These are phyloP conservation scores for Cervus canadensis DNA, from an alignment of 2,113 vertebrate species.

Conservation along the genomic window DNA sequence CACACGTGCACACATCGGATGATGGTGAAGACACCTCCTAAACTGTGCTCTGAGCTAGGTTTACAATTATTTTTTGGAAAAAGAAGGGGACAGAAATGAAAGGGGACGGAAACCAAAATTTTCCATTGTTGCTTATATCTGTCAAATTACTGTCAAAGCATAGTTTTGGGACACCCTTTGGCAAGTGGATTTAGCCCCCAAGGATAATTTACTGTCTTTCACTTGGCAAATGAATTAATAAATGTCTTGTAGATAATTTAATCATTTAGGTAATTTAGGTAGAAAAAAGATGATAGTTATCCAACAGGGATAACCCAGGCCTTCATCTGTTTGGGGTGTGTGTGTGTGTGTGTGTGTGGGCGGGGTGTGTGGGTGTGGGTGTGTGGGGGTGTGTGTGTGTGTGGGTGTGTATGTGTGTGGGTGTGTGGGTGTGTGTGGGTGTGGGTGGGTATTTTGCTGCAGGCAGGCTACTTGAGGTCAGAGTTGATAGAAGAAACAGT, in stretches of 20 bases:
- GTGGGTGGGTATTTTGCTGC: fast-evolving
- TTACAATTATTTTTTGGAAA: neutral
- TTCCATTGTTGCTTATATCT: neutral
- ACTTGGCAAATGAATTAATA: neutral
- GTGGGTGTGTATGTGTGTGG: fast-evolving
- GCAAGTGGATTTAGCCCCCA: neutral
- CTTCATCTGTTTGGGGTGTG: fast-evolving
- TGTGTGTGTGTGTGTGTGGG: fast-evolving
- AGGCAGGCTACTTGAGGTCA: neutral
- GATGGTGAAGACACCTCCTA: neutral
- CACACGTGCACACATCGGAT: neutral
- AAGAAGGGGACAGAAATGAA: neutral
- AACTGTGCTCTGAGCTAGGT: neutral
- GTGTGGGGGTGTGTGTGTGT: fast-evolving
- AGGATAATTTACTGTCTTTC: neutral
- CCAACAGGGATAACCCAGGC: neutral
- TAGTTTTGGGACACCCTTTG: neutral
- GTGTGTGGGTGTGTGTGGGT: fast-evolving
- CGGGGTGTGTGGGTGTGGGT: fast-evolving
- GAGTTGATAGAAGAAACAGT: neutral
- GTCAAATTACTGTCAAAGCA: neutral
- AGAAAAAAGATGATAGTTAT: neutral
- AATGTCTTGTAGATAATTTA: neutral
- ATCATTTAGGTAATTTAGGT: neutral
- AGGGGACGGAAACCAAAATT: neutral